These are phyloP conservation scores for Semicossyphus pulcher DNA, from an alignment of 2,113 vertebrate genomes.

Conservation along the genomic window DNA sequence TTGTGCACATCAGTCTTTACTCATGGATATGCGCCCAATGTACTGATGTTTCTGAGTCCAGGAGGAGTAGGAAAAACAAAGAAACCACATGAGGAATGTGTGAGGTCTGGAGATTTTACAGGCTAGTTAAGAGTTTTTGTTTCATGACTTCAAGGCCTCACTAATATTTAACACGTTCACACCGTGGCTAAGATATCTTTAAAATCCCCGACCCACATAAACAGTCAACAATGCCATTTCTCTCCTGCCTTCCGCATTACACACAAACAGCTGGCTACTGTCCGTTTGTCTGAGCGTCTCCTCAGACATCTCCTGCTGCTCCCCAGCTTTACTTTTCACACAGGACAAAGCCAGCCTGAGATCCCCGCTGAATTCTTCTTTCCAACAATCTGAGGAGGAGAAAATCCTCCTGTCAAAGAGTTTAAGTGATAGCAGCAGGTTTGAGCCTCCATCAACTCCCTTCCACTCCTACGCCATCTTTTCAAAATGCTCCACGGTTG, in stretches of 20 bases:
- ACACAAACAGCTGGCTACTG: conserved; percentile 50
- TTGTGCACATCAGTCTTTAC: neutral
- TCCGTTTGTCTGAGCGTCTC: conserved; percentile 30
- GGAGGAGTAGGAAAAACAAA: neutral
- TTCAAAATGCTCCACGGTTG: conserved; percentile 17
- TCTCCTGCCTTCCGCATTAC: neutral
- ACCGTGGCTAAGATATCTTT: conserved; percentile 14
- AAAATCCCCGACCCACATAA: conserved; percentile 9
- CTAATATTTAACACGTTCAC: conserved; percentile 24
- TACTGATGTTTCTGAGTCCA: neutral
- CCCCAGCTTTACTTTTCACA: conserved; percentile 44
- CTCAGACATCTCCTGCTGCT: conserved; percentile 5
- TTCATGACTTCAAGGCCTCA: conserved; percentile 3
- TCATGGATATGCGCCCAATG: neutral
- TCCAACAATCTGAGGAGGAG: conserved; percentile 28
- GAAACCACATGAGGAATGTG: conserved; percentile 17
- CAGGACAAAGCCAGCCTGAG: conserved; percentile 34
- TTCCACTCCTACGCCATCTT: conserved; percentile 1
- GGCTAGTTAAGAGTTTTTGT: neutral
- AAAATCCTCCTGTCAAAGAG: conserved; percentile 32
- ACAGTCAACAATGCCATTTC: neutral
- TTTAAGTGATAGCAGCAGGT: conserved; percentile 65
- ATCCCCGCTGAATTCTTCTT: conserved; percentile 46
- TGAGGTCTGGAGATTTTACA: conserved; percentile 7
- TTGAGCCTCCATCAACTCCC: conserved; percentile 19